Percentiles rank a stretch among this genome's conserved stretches.
These are phyloP conservation scores for Apodemus speciosus DNA, from an alignment of 2,113 vertebrate genomes.

Conservation along the genomic window DNA sequence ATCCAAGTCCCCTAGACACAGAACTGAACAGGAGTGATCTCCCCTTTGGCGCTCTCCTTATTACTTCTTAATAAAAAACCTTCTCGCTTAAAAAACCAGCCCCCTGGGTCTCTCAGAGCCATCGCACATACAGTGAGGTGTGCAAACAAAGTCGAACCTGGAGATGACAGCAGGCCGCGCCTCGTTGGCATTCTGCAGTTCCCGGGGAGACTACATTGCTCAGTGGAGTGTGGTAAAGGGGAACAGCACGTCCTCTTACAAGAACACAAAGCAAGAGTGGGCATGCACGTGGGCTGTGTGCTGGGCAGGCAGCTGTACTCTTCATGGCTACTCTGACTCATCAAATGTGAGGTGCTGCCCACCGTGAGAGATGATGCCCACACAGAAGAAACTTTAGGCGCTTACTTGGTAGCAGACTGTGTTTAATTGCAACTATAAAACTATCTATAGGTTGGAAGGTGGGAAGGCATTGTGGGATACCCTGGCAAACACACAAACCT, in stretches of 20 bases:
- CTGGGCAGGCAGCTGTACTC: too few species aligned
- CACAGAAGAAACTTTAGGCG: fast-evolving
- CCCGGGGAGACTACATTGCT: not conserved
- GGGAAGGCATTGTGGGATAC: not conserved
- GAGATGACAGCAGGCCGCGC: fast-evolving
- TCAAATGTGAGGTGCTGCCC: not conserved
- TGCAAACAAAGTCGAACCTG: too few species aligned
- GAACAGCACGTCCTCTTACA: not conserved
- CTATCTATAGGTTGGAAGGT: fast-evolving
- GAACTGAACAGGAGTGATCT: fast-evolving
- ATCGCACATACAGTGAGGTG: fast-evolving
- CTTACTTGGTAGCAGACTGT: not conserved
- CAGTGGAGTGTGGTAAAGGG: not conserved
- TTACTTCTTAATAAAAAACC: not conserved
- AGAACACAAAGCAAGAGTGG: too few species aligned
- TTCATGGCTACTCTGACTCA: not conserved
- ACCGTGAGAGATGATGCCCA: not conserved
- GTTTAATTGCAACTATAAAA: not conserved
- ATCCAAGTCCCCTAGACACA: fast-evolving
- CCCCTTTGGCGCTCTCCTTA: fast-evolving
- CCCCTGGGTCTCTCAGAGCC: fast-evolving
- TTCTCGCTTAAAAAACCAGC: not conserved
- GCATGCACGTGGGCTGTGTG: fast-evolving
- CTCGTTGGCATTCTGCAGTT: fast-evolving
- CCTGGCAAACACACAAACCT: not conserved